A percentile compares a stretch with the other conserved stretches of the same genome.
These are phyloP conservation scores for Mystacornis crossleyi DNA, from an alignment of 2,113 vertebrate genomes.

Conservation along the genomic window DNA sequence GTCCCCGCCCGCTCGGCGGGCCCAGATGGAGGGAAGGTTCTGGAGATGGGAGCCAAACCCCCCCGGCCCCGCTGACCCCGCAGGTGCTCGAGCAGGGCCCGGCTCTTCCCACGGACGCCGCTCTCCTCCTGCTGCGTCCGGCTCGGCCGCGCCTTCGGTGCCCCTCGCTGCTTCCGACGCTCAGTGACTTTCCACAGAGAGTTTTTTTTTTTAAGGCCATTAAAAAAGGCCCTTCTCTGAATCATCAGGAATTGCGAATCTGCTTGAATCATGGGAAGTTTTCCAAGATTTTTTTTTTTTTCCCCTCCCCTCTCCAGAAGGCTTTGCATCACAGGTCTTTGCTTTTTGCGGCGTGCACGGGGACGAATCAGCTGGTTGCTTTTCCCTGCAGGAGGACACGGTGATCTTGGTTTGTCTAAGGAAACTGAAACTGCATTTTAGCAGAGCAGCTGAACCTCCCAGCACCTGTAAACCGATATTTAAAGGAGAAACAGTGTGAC, in stretches of 20 bases:
- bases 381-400: neutral
- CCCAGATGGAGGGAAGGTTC: neutral
- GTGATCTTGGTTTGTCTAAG: slow-evolving; percentile 25
- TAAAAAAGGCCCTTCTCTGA: slow-evolving; percentile 27
- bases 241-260: slow-evolving; percentile 27
- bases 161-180: neutral
- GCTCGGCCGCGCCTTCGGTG: neutral
- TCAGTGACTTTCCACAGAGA: neutral
- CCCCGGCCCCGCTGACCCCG: neutral
- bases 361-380: neutral
- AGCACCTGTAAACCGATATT: neutral
- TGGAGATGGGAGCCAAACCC: neutral
- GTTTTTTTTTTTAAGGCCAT: neutral
- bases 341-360: neutral
- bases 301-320: neutral
- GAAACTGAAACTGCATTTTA: slow-evolving; percentile 9
- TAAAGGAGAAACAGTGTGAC: neutral
- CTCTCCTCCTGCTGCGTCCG: neutral
- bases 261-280: slow-evolving; percentile 21
- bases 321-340: neutral
- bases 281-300: neutral
- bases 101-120: neutral
- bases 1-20: neutral
- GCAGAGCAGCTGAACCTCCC: neutral
- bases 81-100: neutral